Base-by-base conservation (phyloP, 2,113 vertebrate species). In the Hiodon alosoides region DNA sequence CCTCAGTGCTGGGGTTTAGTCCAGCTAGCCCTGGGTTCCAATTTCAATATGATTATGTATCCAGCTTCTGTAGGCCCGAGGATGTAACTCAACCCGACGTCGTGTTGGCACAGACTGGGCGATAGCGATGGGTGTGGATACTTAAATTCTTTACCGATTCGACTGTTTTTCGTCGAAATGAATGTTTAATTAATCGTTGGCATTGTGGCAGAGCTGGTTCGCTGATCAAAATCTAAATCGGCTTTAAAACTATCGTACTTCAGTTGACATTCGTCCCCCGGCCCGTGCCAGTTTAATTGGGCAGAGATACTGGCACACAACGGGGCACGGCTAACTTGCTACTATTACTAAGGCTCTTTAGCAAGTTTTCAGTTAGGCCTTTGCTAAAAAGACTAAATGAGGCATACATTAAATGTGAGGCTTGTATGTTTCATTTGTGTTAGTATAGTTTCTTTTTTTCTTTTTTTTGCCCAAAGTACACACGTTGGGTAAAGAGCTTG, bases 221-320 rank as follows among this genome's bases (percentile, higher is more conserved):
- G 55, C n/a, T 11, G 47, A 71, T 62, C 52, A 14, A 52, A 14
- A 48, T 72, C 9, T 16, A 14, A 14, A 9, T 76, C 73, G 51
- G 55, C 60, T 72, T 67, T 71, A 74, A 67, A 79, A 79, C 51
- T 54, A 70, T 16, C 62, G 73, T 71, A 73, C 54, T 61, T 74
- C 61, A 67, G 77, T 77, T 72, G 71, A 16, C n/a, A 60, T 16
- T 51, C 71, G 67, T 7, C 51, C 71, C 69, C 77, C 83, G 85
- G 84, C 84, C 86, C 88, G 87, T 87, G 86, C 86, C 87, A 84
- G 78, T 76, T 80, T 80, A 85, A 69, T 78, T 83, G 87, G 87
- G 90, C 85, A 90, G 79, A 79, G 85, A 83, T 82, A 78, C 86
- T 87, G 88, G 90, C 88, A 88, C 85, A 76, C 83, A 76, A 82